Base-by-base conservation (phyloP, 2,888 invertebrate genomes). In the Melolontha melolontha region DNA sequence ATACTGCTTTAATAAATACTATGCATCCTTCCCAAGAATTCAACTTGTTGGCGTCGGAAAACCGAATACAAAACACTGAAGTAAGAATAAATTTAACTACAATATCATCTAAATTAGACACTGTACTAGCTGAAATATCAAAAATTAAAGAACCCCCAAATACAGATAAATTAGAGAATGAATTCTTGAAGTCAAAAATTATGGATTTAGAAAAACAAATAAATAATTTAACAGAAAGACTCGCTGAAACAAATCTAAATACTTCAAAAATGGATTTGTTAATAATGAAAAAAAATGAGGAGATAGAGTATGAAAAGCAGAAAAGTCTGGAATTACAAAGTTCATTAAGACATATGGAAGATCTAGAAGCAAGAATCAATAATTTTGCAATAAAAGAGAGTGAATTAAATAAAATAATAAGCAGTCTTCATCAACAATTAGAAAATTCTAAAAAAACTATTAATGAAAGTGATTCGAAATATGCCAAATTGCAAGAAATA, bases 51-150 rank as follows among this genome's bases (percentile, higher is more conserved):
- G 77, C 89, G 57, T 82, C 87, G 1, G 90, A 90, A 80, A 86
- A 86, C 64, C 82, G 90, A 70, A 87, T 87, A 14, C 89, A 90
- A 69, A 90, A 89, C 76, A 85, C 88, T 7, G 91, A 91, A 79
- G 80, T 91, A n/a, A 84, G 90, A 71, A 85, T 90, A 81, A 86
- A 87, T 72, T 82, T 91, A 70, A 82, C 86, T n/a, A 88, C 89
- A 76, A 84, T 91, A 71, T 84, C 87, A 17, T 87, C 87, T 67
- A 91, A 90, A 82, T 82, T 91, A 41, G 90, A 91, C 75, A 85
- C 84, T 71, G 81, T 91, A 22, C 75, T 88, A 41, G 86, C 86
- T 72, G 89, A 88, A 83, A 83, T 87, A 49, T 64, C 49, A 27
- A 54, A 64, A 34, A 49, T 69, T 63, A 47, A 70, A 49, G 47